These are phyloP conservation scores for Glandiceps talaboti DNA, from an alignment of 53 echinoderm and acorn worm genomes.

Conservation along the genomic window DNA sequence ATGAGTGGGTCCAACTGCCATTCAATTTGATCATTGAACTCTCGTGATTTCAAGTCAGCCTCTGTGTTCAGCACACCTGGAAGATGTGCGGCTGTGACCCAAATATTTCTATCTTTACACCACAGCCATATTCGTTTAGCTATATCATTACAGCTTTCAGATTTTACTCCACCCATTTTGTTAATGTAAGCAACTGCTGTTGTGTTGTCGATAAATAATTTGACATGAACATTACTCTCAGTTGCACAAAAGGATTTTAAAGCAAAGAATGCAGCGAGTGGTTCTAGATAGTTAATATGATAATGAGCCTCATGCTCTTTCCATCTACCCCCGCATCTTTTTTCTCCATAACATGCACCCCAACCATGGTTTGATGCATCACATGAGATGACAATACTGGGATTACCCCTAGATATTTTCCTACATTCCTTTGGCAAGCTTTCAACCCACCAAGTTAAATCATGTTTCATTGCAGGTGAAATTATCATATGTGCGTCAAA, in stretches of 20 bases:
- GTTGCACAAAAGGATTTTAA: slow-evolving; percentile 1
- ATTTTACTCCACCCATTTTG: slow-evolving; percentile 34
- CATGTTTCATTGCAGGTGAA: too few relatives aligned
- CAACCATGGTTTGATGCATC: slow-evolving; percentile 36
- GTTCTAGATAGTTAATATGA: slow-evolving; percentile 26
- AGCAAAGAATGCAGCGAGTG: slow-evolving; percentile 18
- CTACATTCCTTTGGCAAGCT: slow-evolving; percentile 9
- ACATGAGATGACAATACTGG: background rate
- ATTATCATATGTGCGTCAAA: too few relatives aligned
- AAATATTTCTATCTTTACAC: slow-evolving; percentile 38
- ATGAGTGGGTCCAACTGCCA: slow-evolving; percentile 34
- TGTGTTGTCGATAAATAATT: slow-evolving; percentile 38
- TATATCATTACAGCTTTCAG: background rate
- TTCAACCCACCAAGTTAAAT: slow-evolving; percentile 26
- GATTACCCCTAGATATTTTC: slow-evolving; percentile 4
- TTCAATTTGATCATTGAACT: slow-evolving; percentile 33
- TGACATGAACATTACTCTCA: too few relatives aligned
- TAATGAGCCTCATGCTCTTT: slow-evolving; percentile 7
- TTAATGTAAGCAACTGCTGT: slow-evolving; percentile 59
- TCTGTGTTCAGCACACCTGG: slow-evolving; percentile 31
- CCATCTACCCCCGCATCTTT: slow-evolving; percentile 17
- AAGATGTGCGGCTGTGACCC: slow-evolving; percentile 34
- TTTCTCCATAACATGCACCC: slow-evolving; percentile 7
- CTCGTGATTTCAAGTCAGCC: slow-evolving; percentile 37
- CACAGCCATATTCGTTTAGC: slow-evolving; percentile 43